Evolutionary conservation across 2,888 invertebrate genomes (phyloP), one percentile per base, ranked within the genome.

Genomic region (Ophion obscuratus): DNA sequence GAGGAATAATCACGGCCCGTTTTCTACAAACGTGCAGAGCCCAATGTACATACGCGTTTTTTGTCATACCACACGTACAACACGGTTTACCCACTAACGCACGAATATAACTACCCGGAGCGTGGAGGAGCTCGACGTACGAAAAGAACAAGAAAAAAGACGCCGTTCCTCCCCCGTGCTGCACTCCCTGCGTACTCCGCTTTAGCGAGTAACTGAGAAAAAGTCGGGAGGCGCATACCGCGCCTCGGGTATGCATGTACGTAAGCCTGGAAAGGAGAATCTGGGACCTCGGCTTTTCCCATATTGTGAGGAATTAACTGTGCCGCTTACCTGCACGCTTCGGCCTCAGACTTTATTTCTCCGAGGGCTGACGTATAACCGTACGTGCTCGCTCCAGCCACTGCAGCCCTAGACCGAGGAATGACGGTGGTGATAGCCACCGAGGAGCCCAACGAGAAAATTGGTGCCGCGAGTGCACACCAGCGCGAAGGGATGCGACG

Each of bases 251-350:
- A 66, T 14, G 24, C 74, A 31, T 31, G 36, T 68, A 83, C 20
- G 31, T 27, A 59, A 70, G 64, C 20, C 53, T 14, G n/a, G 47
- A 47, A 40, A 59, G 44, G 44, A 59, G 24, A 67, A 70, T 68
- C 47, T 40, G 53, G 70, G 83, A 59, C 81, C 78, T 75, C 68
- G 71, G 79, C 76, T 87, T 88, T 90, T 90, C 90, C 91, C 91
- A 91, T 90, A 91, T 91, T 92, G 91, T 89, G 90, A 91, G 90
- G 88, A 90, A 91, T 89, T 91, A 92, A 90, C 91, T 88, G 87
- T 81, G 59, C 83, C 61, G 85, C 75, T 83, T 79, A 79, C 75
- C 64, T 64, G 76, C 80, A 59, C 81, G 47, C 85, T 78, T 75
- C 84, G 73, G 61, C 84, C 78, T 78, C 67, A 74, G 66, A 74